Evolutionary conservation across 1,140 invertebrate species (phyloP).

Genomic region (Formica exsecta): DNA sequence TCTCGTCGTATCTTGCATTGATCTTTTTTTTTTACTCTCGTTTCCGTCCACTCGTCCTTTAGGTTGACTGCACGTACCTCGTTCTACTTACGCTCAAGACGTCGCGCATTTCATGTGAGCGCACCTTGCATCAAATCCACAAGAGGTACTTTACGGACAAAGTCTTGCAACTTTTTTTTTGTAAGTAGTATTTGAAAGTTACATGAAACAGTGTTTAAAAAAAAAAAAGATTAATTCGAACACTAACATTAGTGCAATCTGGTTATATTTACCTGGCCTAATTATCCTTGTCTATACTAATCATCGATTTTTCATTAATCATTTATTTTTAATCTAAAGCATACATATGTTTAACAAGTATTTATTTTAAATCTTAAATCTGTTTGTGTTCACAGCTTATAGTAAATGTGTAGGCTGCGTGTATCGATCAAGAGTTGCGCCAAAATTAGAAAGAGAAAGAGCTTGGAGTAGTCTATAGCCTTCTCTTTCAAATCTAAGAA

Average conservation of each 20-base stretch:
- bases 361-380: background rate
- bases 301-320: background rate
- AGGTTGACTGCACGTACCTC: constrained; percentile 15
- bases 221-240: background rate
- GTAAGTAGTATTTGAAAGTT: background rate
- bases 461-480: no score
- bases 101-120: background rate
- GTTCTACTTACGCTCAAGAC: constrained; percentile 43
- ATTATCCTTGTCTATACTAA: no score
- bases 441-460: no score
- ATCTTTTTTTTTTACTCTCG: constrained; percentile 11
- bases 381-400: background rate
- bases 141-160: background rate
- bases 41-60: background rate
- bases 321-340: background rate
- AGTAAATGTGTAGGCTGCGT: no score
- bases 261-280: no score
- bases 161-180: background rate
- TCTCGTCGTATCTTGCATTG: constrained; percentile 18
- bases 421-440: no score
- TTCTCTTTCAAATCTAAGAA: no score
- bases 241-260: background rate
- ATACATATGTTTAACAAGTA: background rate
- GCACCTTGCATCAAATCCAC: background rate
- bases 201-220: no score